Evolutionary conservation across 2,797 vertebrate species (phyloP).

Genomic region (Parauchenoglanis ngamensis): DNA sequence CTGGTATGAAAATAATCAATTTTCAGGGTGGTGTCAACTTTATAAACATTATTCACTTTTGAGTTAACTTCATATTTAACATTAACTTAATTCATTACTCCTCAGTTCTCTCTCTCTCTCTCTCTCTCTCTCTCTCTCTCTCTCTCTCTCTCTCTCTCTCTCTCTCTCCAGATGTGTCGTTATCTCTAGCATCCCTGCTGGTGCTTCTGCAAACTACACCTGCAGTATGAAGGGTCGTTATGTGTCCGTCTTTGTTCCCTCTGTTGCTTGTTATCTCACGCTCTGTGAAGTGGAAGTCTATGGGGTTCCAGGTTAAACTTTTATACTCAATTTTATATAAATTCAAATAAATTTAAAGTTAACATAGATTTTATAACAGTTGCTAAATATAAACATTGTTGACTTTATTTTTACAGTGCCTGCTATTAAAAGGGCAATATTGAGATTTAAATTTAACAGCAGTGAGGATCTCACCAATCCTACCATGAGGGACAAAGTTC

Average conservation of each 20-base stretch:
- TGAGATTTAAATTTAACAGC: constrained; percentile 16
- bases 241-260: constrained; percentile 22
- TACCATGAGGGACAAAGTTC: background rate
- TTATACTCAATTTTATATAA: background rate
- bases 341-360: too few relatives aligned
- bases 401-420: too few relatives aligned
- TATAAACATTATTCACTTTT: background rate
- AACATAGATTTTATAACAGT: too few relatives aligned
- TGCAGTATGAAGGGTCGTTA: constrained; percentile 40
- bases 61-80: background rate
- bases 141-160: constrained; percentile 1
- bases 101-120: background rate
- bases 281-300: constrained; percentile 29
- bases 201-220: background rate
- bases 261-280: background rate
- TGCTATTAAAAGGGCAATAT: background rate
- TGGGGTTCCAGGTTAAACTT: background rate
- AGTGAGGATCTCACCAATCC: background rate
- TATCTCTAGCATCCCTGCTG: background rate
- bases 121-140: background rate
- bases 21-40: background rate
- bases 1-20: background rate
- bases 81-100: background rate
- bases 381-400: too few relatives aligned
- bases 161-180: constrained; percentile 33